Evolutionary conservation across 2,888 invertebrate species (phyloP).

Genomic region (Pterostichus niger): DNA sequence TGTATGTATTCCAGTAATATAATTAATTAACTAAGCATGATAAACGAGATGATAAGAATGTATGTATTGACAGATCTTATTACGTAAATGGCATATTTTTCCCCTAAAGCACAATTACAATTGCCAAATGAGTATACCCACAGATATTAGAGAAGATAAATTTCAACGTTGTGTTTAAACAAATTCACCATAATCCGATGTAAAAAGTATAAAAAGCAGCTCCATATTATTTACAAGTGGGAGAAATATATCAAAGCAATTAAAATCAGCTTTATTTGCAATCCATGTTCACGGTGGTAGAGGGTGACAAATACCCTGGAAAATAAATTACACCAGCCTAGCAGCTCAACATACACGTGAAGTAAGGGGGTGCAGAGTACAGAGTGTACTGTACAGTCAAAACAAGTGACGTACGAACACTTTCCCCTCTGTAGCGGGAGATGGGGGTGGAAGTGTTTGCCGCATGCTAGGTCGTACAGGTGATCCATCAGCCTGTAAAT

Average conservation of each 20-base stretch:
- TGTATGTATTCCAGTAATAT: too few species aligned
- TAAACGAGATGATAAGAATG: too few species aligned
- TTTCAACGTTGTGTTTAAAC: neutral
- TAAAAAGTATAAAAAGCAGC: neutral
- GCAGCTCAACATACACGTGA: slow-evolving; percentile 32
- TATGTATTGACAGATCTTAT: too few species aligned
- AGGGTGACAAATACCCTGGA: slow-evolving; percentile 57
- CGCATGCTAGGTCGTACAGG: slow-evolving; percentile 63
- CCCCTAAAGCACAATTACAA: too few species aligned
- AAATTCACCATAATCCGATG: neutral
- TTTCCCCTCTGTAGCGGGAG: slow-evolving; percentile 30
- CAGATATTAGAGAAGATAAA: too few species aligned
- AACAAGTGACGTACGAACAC: slow-evolving; percentile 42
- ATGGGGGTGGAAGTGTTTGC: slow-evolving; percentile 51
- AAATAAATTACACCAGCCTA: slow-evolving; percentile 48
- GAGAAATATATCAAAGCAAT: slow-evolving; percentile 58
- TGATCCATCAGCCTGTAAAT: slow-evolving; percentile 71
- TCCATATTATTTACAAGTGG: slow-evolving; percentile 36
- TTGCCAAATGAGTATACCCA: too few species aligned
- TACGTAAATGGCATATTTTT: too few species aligned
- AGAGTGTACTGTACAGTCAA: slow-evolving; percentile 17
- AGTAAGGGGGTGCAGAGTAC: slow-evolving; percentile 19
- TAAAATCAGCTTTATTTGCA: slow-evolving; percentile 63
- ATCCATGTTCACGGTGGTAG: slow-evolving; percentile 29
- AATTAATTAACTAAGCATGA: too few species aligned